Base-by-base conservation (phyloP, 1,140 invertebrate species). In the Venturia canescens region DNA sequence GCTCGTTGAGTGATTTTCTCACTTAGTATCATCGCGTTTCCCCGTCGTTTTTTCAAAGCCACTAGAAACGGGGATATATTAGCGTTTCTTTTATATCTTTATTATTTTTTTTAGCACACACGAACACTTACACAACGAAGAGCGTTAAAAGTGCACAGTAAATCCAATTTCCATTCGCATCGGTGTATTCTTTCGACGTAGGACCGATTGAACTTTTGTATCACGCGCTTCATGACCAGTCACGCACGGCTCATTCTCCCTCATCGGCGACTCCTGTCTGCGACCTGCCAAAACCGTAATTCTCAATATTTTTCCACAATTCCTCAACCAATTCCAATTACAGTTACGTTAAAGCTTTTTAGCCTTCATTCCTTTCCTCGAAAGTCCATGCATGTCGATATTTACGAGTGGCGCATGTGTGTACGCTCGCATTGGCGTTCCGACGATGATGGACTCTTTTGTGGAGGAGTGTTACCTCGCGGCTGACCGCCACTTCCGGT, bases 401-500 rank as follows among this genome's bases (percentile, higher is more conserved):
- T 53, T 53, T 53, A 18, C 18, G 15, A 63, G n/a, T 27, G 5
- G 60, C 23, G 38, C 11, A 23, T 23, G 18, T 23, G 3, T 23
- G 60, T 63, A 3, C 23, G 21, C 18, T 63, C 60, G 16, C 21
- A 63, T 23, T 23, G 26, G 7, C 6, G 60, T 26, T 0, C 2
- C 60, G 23, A 0, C 50, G 16, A 53, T 53, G 60, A 23, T 57
- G 60, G 60, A 63, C 11, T 13, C 60, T 63, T 26, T 63, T 26
- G 23, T 15, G 11, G n/a, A 44, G 50, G 18, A n/a, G 50, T 53
- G 50, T 53, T 53, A 53, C n/a, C 60, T 63, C 60, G 60, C 60
- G 60, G 60, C 60, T 63, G n/a, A 63, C 60, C 23, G 23, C 23
- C 60, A 63, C 60, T 63, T 63, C 60, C 60, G 60, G 60, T 63